Base-by-base conservation (phyloP, 2,797 vertebrate species). In the Pseudochromis fuscus region DNA sequence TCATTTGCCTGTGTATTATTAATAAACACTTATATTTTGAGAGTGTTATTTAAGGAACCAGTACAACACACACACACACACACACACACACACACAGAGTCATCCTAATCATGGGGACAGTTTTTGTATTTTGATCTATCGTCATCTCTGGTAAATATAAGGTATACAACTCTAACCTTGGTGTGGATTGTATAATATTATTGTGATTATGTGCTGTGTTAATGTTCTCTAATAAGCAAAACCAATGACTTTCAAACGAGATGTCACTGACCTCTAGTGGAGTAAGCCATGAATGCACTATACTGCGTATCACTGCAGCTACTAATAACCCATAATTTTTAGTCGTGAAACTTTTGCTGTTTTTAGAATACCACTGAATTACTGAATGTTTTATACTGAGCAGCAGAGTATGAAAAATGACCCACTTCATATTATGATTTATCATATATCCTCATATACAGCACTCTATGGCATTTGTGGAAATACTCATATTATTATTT, bases 1-100 rank as follows among this genome's bases (percentile, higher is more conserved):
- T 37, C 27, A 56, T 67, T 61, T 60, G 67, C 66, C 50, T 59
- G 51, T 44, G 56, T 38, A 51, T 56, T 70, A 63, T 67, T 80
- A 74, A 77, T 80, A 80, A 64, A 74, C 38, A n/a, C 27, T 28
- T 15, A 37, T 15, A 24, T 46, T 28, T 24, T 60, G n/a, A 37
- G 31, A 52, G 23, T 35, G 44, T 28, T 75, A 55, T 72, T 72
- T 62, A 44, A 66, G 27, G 61, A 66, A 10, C 11, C 18, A 19
- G 28, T 7, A 31, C 31, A 72, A 64, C 25, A 53, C 62, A 37
- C 8, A 45, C 40, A 37, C 8, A 33, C 28, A 27, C 62, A 18
- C 38, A 35, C 33, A 25, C 44, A 25, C 11, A 21, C 45, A 10
- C 58, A n/a, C 7, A 19, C 8, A 5, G 24, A 28, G 13, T 19